These are phyloP conservation scores for Regulus satrapa DNA, from an alignment of 2,113 vertebrate genomes.

Conservation along the genomic window DNA sequence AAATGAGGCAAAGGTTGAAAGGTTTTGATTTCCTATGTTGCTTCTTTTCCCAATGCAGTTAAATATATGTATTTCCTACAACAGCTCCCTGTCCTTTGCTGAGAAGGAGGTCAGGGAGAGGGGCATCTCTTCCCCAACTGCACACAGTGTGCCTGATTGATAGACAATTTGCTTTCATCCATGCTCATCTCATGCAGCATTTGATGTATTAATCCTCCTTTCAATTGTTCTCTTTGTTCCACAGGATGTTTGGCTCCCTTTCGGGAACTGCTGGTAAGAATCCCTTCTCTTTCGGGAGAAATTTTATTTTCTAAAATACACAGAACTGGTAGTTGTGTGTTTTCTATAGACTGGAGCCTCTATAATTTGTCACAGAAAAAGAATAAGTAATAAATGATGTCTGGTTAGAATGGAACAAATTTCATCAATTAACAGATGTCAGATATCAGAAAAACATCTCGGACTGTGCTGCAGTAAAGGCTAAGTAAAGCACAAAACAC, in stretches of 20 bases:
- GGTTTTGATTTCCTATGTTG: neutral
- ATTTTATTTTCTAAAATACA: neutral
- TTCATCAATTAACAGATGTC: neutral
- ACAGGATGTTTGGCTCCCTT: slow-evolving; percentile 21
- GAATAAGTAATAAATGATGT: neutral
- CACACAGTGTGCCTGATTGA: neutral
- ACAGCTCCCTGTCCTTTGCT: neutral
- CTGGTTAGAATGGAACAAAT: neutral
- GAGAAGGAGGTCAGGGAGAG: neutral
- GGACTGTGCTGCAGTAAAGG: neutral
- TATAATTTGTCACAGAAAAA: neutral
- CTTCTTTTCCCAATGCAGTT: neutral
- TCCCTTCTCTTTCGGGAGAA: neutral
- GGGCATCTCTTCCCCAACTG: neutral
- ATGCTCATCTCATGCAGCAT: neutral
- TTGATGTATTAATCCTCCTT: neutral
- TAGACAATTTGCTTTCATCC: neutral
- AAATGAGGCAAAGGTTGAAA: neutral
- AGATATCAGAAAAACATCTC: neutral
- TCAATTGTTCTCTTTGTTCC: neutral
- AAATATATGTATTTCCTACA: neutral
- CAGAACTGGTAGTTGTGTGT: neutral
- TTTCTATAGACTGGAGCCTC: neutral
- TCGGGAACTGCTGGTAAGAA: slow-evolving; percentile 25
- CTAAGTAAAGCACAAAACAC: neutral